Evolutionary conservation across 2,797 vertebrate genomes (phyloP).

Genomic region (Chromobotia macracanthus): DNA sequence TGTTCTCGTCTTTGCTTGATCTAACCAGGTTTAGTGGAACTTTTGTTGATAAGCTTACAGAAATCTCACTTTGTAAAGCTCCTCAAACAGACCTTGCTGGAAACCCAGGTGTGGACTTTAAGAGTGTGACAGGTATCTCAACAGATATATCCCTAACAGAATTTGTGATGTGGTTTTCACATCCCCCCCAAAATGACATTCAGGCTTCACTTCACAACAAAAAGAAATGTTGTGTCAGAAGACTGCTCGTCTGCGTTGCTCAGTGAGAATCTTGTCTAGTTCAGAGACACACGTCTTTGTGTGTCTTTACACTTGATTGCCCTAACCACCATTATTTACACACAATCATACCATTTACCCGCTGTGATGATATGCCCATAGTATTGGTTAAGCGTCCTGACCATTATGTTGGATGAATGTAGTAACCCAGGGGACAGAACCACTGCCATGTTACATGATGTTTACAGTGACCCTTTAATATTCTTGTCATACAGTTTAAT

Average conservation of each 20-base stretch:
- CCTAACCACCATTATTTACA: constrained; percentile 11
- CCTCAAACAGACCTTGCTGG: background rate
- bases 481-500: constrained; percentile 19
- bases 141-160: constrained; percentile 24
- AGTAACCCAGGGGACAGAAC: constrained; percentile 9
- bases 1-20: constrained; percentile 34
- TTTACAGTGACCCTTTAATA: constrained; percentile 37
- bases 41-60: constrained; percentile 52
- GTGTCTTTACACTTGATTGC: background rate
- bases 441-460: constrained; percentile 26
- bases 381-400: constrained; percentile 11
- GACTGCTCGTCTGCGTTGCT: no score
- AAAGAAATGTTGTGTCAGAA: background rate
- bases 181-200: background rate
- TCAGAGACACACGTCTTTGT: no score
- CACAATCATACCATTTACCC: background rate
- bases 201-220: constrained; percentile 13
- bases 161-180: background rate
- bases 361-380: background rate
- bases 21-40: constrained; percentile 39
- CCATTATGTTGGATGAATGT: constrained; percentile 11
- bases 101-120: constrained; percentile 16
- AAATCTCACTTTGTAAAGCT: constrained; percentile 39
- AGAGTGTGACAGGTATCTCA: constrained; percentile 12
- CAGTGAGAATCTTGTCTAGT: no score